Percentiles rank a stretch among this genome's conserved stretches.
Evolutionary conservation across 2,113 vertebrate genomes (phyloP).

Genomic region (Grus americana): DNA sequence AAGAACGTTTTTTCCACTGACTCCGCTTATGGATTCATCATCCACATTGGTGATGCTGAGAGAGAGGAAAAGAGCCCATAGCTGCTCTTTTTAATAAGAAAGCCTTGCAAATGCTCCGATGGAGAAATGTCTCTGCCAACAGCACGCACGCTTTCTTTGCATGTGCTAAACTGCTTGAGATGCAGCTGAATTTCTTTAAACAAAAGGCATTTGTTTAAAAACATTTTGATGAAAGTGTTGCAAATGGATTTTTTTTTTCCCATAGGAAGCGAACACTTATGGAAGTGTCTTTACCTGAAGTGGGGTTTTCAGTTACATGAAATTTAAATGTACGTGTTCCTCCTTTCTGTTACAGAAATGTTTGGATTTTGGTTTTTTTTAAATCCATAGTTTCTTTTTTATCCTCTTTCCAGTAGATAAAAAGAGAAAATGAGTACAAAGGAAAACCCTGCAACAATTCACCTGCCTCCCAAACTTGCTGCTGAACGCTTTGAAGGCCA

Average conservation of each 20-base stretch:
- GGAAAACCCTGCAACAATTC: background rate
- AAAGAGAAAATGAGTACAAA: background rate
- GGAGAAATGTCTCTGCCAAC: background rate
- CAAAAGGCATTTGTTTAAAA: conserved; percentile 53
- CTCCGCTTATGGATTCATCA: background rate
- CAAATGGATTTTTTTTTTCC: background rate
- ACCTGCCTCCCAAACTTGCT: background rate
- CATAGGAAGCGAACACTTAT: background rate
- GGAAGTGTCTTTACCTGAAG: conserved; percentile 17
- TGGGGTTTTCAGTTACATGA: background rate
- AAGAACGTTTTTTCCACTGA: background rate
- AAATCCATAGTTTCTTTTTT: background rate
- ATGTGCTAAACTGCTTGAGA: conserved; percentile 1
- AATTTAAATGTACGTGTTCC: rapidly evolving
- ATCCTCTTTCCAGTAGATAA: background rate
- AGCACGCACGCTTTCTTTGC: background rate
- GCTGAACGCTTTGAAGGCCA: background rate
- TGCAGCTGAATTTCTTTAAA: conserved; percentile 53
- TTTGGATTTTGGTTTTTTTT: background rate
- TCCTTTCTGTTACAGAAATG: background rate
- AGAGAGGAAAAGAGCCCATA: background rate
- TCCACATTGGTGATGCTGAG: background rate
- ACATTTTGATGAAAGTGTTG: background rate
- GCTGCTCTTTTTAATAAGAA: background rate
- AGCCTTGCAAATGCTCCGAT: background rate